A percentile compares a stretch with the other conserved stretches of the same genome.
These are phyloP conservation scores for Zootermopsis nevadensis DNA, from an alignment of 2,888 invertebrate species.

Conservation along the genomic window DNA sequence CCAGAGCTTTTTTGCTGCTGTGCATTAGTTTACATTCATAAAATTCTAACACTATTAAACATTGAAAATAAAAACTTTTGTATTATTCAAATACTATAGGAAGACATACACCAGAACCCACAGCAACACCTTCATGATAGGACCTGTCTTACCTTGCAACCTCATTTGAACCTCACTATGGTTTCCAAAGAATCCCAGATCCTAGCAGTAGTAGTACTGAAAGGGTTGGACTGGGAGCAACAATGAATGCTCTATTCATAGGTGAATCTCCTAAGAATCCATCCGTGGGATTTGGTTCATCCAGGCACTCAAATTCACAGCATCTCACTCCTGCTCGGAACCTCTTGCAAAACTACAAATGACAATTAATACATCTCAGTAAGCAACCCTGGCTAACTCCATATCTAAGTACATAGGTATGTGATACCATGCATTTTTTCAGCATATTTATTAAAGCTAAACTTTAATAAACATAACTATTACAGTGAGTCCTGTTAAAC, in stretches of 20 bases:
- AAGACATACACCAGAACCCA: no score
- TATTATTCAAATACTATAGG: no score
- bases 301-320: constrained; percentile 90
- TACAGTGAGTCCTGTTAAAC: no score
- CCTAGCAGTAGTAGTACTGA: neutral
- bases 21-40: no score
- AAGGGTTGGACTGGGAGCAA: neutral
- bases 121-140: no score
- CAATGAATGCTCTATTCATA: neutral
- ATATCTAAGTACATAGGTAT: no score
- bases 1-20: no score
- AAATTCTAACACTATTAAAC: no score
- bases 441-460: neutral
- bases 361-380: constrained; percentile 54
- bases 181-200: constrained; percentile 16
- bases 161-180: constrained; percentile 4
- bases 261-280: constrained; percentile 28
- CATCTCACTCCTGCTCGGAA: constrained; percentile 86
- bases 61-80: no score
- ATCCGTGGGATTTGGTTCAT: constrained; percentile 61
- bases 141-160: constrained; percentile 15
- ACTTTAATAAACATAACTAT: no score
- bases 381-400: neutral
- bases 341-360: constrained; percentile 81
- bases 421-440: neutral